Conservation (phyloP, 1,140 invertebrate genomes). For the Wasmannia auropunctata region DNA sequence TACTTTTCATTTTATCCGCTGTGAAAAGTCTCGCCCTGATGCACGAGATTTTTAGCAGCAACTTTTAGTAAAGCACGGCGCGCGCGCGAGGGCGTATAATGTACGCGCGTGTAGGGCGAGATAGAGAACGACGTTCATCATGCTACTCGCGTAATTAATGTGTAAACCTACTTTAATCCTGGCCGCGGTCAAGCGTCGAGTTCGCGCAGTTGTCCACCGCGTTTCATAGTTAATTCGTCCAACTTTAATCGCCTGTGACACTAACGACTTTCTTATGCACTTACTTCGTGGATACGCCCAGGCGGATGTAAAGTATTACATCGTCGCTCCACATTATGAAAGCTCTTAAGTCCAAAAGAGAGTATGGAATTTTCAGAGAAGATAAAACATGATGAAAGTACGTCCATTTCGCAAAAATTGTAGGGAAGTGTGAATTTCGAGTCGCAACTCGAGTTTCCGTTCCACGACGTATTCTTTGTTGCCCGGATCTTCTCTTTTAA, state of each 20-base stretch:
- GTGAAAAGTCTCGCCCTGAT: constrained; percentile 25
- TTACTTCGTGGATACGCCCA: constrained; percentile 17
- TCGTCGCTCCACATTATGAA: not conserved
- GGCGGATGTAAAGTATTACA: constrained; percentile 13
- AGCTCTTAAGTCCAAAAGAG: constrained; percentile 10
- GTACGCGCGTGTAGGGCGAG: not conserved
- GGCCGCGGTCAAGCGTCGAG: constrained; percentile 28
- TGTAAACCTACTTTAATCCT: constrained; percentile 54
- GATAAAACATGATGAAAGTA: not conserved
- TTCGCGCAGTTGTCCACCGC: constrained; percentile 26
- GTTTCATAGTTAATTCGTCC: constrained; percentile 55
- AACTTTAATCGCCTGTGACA: constrained; percentile 50
- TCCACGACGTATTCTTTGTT: not conserved
- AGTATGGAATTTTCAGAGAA: constrained; percentile 6
- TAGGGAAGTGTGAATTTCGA: not conserved
- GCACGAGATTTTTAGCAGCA: constrained; percentile 49
- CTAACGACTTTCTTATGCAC: constrained; percentile 51
- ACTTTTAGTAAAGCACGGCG: constrained; percentile 10
- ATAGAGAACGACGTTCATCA: constrained; percentile 6
- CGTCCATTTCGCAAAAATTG: constrained; percentile 6
- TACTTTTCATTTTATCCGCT: constrained; percentile 39
- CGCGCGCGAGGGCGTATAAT: constrained; percentile 1
- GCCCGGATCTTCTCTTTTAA: not conserved
- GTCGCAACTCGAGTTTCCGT: not conserved
- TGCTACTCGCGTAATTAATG: constrained; percentile 48